A percentile compares a stretch with the other conserved stretches of the same genome.
Conservation (phyloP, 2,888 invertebrate species). For the Lamellibrachia columna region DNA sequence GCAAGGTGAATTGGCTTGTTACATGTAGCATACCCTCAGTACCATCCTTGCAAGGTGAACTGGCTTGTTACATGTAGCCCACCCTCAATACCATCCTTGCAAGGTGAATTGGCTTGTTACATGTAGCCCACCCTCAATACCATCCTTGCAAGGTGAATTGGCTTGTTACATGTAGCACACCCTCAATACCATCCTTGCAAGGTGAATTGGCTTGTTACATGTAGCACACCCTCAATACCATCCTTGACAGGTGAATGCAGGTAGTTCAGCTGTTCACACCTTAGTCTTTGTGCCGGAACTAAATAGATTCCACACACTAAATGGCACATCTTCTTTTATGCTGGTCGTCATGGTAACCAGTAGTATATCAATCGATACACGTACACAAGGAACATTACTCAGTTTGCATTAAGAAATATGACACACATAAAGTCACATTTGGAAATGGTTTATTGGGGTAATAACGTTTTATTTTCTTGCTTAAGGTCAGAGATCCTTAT, state of each 20-base stretch:
- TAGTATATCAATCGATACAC: not conserved
- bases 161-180: too few species aligned
- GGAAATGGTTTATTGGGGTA: not conserved
- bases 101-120: too few species aligned
- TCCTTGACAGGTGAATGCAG: not conserved
- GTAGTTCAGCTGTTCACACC: not conserved
- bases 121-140: too few species aligned
- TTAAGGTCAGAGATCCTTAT: not conserved
- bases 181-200: too few species aligned
- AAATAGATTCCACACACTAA: not conserved
- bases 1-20: too few species aligned
- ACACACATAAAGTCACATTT: constrained; percentile 6
- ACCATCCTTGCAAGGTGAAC: too few species aligned
- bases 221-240: too few species aligned
- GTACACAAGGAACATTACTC: not conserved
- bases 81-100: too few species aligned
- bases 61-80: too few species aligned
- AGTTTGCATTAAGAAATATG: not conserved
- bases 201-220: too few species aligned
- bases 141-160: too few species aligned
- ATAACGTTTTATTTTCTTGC: not conserved
- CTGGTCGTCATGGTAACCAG: not conserved
- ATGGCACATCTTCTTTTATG: not conserved
- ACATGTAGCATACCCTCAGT: too few species aligned
- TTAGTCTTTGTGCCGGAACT: not conserved